These are phyloP conservation scores for Keiferia lycopersicella DNA, from an alignment of 2,888 invertebrate genomes.

Conservation along the genomic window DNA sequence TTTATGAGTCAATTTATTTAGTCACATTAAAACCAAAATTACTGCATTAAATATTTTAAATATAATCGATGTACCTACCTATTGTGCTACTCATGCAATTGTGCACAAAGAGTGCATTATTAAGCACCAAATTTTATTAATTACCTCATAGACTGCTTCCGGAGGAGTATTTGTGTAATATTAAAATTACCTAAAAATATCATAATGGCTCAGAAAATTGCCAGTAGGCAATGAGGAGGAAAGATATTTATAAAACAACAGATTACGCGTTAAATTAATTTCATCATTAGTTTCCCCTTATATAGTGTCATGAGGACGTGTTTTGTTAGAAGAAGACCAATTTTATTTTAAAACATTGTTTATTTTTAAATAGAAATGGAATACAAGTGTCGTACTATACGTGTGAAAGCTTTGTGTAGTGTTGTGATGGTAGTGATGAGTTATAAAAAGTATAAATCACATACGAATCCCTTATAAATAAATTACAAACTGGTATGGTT, in stretches of 20 bases:
- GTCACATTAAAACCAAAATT: too few relatives aligned
- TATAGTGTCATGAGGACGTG: neutral
- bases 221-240: neutral
- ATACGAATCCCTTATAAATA: neutral
- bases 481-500: conserved; percentile 4
- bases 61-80: too few relatives aligned
- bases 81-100: too few relatives aligned
- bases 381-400: neutral
- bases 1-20: too few relatives aligned
- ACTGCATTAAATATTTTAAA: too few relatives aligned
- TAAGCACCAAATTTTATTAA: too few relatives aligned
- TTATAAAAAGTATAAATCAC: neutral
- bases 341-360: neutral
- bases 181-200: too few relatives aligned
- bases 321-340: neutral
- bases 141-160: too few relatives aligned
- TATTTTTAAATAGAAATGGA: neutral
- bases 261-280: conserved; percentile 1
- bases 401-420: neutral
- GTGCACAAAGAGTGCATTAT: too few relatives aligned
- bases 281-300: conserved; percentile 9
- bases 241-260: neutral
- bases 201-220: neutral
- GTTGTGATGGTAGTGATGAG: conserved; percentile 11
- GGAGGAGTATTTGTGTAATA: too few relatives aligned